Percentiles rank a stretch among this genome's conserved stretches.
These are phyloP conservation scores for Dolichoris vasculosae DNA, from an alignment of 1,140 invertebrate genomes.

Conservation along the genomic window DNA sequence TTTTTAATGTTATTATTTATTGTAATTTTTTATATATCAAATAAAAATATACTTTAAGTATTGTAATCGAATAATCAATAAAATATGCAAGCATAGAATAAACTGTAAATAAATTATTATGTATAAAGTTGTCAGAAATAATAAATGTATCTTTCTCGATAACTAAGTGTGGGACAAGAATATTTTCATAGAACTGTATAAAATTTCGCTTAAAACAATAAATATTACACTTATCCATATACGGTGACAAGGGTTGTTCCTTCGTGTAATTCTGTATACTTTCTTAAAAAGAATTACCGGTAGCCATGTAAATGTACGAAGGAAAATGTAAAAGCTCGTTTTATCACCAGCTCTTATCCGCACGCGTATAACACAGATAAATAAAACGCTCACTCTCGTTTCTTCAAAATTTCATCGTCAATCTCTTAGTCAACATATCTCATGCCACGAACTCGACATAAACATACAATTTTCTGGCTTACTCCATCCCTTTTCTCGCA, in stretches of 20 bases:
- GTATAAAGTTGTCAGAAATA: not conserved
- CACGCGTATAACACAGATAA: not conserved
- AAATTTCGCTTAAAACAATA: not conserved
- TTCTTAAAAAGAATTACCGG: slow-evolving; percentile 21
- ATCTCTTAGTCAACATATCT: slow-evolving; percentile 48
- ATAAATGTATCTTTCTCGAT: not conserved
- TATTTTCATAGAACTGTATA: not conserved
- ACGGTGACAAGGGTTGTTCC: not conserved
- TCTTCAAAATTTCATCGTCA: slow-evolving; percentile 51
- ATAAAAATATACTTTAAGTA: not conserved
- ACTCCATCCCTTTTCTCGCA: not conserved
- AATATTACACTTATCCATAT: not conserved
- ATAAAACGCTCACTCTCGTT: slow-evolving; percentile 38
- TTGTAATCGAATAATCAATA: not conserved
- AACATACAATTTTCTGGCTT: slow-evolving; percentile 29
- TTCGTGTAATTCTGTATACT: not conserved
- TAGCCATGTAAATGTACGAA: too few species aligned
- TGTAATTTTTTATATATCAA: too few species aligned
- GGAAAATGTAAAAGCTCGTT: slow-evolving; percentile 6
- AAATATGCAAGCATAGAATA: not conserved
- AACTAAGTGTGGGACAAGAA: not conserved
- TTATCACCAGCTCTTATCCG: not conserved
- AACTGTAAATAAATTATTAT: not conserved
- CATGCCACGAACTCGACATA: slow-evolving; percentile 44
- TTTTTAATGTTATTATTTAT: too few species aligned